Base-by-base conservation (phyloP, 2,888 invertebrate species). In the Tetragonula carbonaria region DNA sequence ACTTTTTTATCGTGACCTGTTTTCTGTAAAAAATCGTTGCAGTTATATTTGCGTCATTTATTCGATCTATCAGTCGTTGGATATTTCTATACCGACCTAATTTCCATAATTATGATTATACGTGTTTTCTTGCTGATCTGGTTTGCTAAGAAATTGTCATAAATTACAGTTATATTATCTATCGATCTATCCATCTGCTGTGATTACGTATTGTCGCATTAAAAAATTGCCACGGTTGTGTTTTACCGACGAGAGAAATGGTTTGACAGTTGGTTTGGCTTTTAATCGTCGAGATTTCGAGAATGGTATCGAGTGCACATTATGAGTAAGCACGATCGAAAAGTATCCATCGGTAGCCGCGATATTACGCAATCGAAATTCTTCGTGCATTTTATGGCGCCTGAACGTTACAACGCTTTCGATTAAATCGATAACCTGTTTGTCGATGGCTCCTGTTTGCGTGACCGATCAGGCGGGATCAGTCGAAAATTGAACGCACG, bases 281-380 rank as follows among this genome's bases (percentile, higher is more conserved):
- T 28, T 28, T 16, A 21, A 73, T 65, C 73, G 63, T 8, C 23
- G 21, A 53, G 21, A 45, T 74, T 80, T 77, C 62, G 55, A 50
- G 67, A 45, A 11, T 11, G 13, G 16, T 1, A 38, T 38, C 66
- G 16, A 6, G 5, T 0, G 65, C 4, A 16, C 6, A 16, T 38
- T 21, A 55, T 14, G 59, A 3, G 28, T n/a, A 23, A 57, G 28
- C 18, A 38, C 65, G 70, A 74, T 66, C 65, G 74, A 28, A 72
- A 75, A 82, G 70, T 70, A 70, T 65, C 67, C 63, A n/a, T 8
- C 79, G 78, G 16, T 63, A 23, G 33, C 21, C 13, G 23, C 14
- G 50, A 21, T 21, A 72, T 83, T 81, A 68, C 77, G 82, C 68
- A 38, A 83, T 73, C 73, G 8, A 57, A 70, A 65, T 84, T 81